phyloP scores from a whole-genome alignment of 2,888 invertebrate species.

The Mesochorus sp. region DNA sequence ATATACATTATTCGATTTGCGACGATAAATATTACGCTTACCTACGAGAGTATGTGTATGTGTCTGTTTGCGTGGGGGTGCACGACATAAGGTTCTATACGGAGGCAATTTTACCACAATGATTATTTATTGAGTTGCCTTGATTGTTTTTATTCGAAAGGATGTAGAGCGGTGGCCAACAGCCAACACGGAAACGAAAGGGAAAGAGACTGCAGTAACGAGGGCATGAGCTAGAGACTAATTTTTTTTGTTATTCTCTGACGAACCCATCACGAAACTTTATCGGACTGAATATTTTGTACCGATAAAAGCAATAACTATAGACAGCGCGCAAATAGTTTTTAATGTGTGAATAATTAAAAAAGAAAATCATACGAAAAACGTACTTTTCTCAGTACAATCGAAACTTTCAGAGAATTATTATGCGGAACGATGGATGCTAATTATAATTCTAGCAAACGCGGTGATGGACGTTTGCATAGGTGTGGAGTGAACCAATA shows the following conservation, averaged over 20 bases:
- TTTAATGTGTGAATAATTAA: slow-evolving; percentile 4
- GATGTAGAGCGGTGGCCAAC: slow-evolving; percentile 2
- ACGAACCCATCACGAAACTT: background rate
- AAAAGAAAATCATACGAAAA: background rate
- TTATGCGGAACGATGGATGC: background rate
- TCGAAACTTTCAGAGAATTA: background rate
- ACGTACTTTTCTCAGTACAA: slow-evolving; percentile 1
- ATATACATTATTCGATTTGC: slow-evolving; percentile 70
- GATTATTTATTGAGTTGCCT: slow-evolving; percentile 66
- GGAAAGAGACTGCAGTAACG: slow-evolving; percentile 26
- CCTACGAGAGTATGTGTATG: background rate
- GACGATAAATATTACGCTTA: slow-evolving; percentile 71
- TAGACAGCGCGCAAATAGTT: slow-evolving; percentile 5
- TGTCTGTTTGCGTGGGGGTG: slow-evolving; percentile 7
- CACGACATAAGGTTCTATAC: slow-evolving; percentile 41
- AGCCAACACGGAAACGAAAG: background rate
- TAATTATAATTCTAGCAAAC: background rate
- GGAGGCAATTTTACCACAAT: slow-evolving; percentile 57
- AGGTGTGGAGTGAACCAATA: background rate
- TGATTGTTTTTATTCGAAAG: slow-evolving; percentile 53
- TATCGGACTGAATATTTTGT: slow-evolving; percentile 6
- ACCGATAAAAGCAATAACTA: background rate
- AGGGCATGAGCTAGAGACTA: background rate
- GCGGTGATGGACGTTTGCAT: background rate
- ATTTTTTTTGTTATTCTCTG: slow-evolving; percentile 9